Base-by-base conservation (phyloP, 1,140 invertebrate genomes). In the Drosophila prosaltans region DNA sequence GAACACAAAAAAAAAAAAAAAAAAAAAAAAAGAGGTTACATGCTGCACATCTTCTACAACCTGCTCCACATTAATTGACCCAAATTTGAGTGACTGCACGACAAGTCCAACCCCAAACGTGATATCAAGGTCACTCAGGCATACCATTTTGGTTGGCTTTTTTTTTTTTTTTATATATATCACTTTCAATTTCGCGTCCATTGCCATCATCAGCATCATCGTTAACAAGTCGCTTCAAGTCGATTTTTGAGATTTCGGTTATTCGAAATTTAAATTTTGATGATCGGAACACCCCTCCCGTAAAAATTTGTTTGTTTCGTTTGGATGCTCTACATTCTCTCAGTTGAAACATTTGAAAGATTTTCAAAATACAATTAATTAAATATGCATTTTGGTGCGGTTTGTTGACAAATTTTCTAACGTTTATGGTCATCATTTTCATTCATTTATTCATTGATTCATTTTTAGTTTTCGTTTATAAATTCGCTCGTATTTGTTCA, bases 1-100 rank as follows among this genome's bases (percentile, higher is more conserved):
- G 6, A 30, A 30, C 28, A 30, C 39, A 9, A 51, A 39, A 40
- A 68, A 57, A 72, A 62, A 76, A 71, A 16, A 16, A 16, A 16
- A 16, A 68, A 57, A 72, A 62, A 76, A 71, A 16, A 16, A 16
- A 16, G 0, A 72, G 68, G 61, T 77, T 68, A 89, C 77, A 64
- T 72, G 84, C 71, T 89, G 63, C 64, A 73, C 65, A 66, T 71
- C 61, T 67, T 43, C 21, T 65, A 73, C 69, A 51, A 79, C 75
- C 76, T 79, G 76, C 74, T 72, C 69, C 67, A 74, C 68, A 71
- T 74, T 73, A 84, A 84, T 84, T 89, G 84, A 88, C 83, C 83
- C 69, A 88, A 78, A 88, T 88, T 51, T 83, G 61, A 62, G 65
- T 65, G 65, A 76, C 67, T 65, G 77, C 21, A 51, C 84, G 74